A percentile compares a stretch with the other conserved stretches of the same genome.
Conservation (phyloP, 2,888 invertebrate species). For the Limnephilus marmoratus region DNA sequence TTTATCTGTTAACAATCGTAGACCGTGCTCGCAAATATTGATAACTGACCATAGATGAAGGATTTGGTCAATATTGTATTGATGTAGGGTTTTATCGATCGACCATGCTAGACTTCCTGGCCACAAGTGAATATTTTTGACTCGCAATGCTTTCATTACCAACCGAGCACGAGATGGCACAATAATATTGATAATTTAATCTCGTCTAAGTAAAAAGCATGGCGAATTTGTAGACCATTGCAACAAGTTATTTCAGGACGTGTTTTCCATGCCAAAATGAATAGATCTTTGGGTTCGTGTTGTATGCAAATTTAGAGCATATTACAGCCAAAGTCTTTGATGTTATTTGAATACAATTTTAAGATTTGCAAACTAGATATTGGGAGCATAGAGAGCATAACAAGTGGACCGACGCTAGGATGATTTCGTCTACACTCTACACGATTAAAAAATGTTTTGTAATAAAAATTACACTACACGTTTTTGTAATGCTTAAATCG, state of each 20-base stretch:
- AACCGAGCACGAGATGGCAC: neutral
- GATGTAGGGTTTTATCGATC: too few species aligned
- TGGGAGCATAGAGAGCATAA: neutral
- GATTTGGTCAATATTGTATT: too few species aligned
- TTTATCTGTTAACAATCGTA: too few species aligned
- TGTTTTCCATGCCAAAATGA: neutral
- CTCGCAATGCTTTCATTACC: too few species aligned
- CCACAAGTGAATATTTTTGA: too few species aligned
- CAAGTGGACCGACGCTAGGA: neutral
- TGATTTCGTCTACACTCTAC: neutral
- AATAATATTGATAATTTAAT: neutral
- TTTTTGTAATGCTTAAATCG: neutral
- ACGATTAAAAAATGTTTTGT: neutral
- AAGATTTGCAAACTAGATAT: neutral
- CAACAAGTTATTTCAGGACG: neutral
- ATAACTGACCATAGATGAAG: too few species aligned
- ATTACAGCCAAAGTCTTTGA: constrained; percentile 2
- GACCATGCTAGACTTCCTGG: too few species aligned
- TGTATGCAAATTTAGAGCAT: neutral
- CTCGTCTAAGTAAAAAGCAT: neutral
- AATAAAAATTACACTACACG: neutral
- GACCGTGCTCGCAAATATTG: too few species aligned
- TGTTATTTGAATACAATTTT: neutral
- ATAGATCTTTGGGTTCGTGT: neutral
- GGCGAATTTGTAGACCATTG: neutral